Conservation (phyloP, 1,140 invertebrate species). For the Polypedilum vanderplanki region DNA sequence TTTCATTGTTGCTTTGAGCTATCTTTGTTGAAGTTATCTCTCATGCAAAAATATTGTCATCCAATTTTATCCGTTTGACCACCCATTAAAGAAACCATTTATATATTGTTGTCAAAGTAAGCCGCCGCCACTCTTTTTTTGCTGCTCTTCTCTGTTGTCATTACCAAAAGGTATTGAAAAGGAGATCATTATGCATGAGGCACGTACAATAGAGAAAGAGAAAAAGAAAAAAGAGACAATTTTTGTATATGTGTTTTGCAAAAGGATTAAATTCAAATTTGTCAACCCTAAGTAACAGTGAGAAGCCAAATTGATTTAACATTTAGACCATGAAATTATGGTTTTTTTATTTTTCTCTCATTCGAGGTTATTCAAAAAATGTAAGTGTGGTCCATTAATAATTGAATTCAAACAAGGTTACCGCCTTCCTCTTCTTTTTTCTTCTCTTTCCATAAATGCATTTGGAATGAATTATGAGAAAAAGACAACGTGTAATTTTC, state of each 20-base stretch:
- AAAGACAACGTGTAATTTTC: constrained; percentile 14
- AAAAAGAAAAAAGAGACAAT: neutral
- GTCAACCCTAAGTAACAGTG: neutral
- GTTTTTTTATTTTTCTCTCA: neutral
- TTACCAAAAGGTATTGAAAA: neutral
- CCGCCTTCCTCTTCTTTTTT: constrained; percentile 23
- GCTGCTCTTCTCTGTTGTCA: neutral
- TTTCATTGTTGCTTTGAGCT: too few species aligned
- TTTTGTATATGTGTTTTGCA: constrained; percentile 5
- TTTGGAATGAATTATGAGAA: neutral
- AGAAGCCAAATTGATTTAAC: neutral
- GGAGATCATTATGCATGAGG: neutral
- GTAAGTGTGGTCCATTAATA: constrained; percentile 24
- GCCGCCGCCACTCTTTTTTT: constrained; percentile 24
- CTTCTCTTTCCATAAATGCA: constrained; percentile 2
- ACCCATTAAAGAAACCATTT: constrained; percentile 23
- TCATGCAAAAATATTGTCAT: constrained; percentile 24
- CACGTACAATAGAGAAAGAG: neutral
- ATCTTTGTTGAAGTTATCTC: neutral
- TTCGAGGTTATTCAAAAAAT: neutral
- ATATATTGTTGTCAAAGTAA: constrained; percentile 14
- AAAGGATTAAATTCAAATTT: constrained; percentile 26
- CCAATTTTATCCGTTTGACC: constrained; percentile 24
- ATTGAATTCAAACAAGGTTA: constrained; percentile 18
- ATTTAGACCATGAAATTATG: neutral